Conservation (phyloP, 2,888 invertebrate species). For the Lomographa bimaculata region DNA sequence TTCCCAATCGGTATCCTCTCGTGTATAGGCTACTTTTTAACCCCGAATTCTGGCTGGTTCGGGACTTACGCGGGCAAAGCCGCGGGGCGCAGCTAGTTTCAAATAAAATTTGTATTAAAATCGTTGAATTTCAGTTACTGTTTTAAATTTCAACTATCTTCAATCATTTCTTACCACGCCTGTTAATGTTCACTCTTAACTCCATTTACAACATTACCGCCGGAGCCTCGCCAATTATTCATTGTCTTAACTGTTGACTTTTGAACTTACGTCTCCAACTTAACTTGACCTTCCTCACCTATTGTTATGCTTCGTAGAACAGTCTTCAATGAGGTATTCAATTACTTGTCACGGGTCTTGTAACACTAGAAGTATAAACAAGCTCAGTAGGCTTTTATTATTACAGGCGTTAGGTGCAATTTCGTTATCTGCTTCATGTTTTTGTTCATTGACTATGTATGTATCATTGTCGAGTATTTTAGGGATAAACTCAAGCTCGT, state of each 20-base stretch:
- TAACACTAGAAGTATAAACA: slow-evolving; percentile 20
- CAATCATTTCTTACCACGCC: slow-evolving; percentile 30
- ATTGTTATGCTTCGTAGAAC: slow-evolving; percentile 35
- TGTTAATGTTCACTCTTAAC: slow-evolving; percentile 32
- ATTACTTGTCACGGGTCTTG: slow-evolving; percentile 37
- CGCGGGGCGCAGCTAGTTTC: too few species aligned
- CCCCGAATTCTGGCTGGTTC: too few species aligned
- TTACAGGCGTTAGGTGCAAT: slow-evolving; percentile 35
- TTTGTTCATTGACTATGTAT: slow-evolving; percentile 40
- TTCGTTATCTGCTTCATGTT: slow-evolving; percentile 36
- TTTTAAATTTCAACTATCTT: too few species aligned
- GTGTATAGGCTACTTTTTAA: too few species aligned
- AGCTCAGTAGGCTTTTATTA: too few species aligned
- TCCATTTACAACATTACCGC: slow-evolving; percentile 37
- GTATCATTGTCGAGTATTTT: slow-evolving; percentile 46
- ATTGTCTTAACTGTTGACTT: slow-evolving; percentile 48
- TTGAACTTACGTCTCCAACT: slow-evolving; percentile 40
- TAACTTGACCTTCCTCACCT: slow-evolving; percentile 39
- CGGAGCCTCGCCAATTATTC: slow-evolving; percentile 46
- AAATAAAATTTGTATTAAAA: too few species aligned
- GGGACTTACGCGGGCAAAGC: too few species aligned
- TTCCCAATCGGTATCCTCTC: too few species aligned
- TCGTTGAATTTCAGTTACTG: too few species aligned
- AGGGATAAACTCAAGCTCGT: slow-evolving; percentile 49
- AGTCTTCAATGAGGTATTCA: slow-evolving; percentile 36